Evolutionary conservation across 2,888 invertebrate species (phyloP).

Genomic region (Apotomis capreana): DNA sequence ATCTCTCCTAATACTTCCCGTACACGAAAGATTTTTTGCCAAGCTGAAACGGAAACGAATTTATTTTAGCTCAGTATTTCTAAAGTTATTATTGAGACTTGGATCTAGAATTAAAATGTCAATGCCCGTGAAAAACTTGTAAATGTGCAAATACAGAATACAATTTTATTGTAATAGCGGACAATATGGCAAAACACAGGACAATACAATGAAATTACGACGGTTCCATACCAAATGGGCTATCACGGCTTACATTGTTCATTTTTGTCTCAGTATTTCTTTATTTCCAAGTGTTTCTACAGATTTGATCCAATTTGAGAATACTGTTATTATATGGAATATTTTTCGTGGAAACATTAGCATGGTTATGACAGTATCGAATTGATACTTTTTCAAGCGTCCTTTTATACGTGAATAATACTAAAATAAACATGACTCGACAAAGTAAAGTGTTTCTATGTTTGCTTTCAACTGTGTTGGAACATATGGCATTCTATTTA

Average conservation of each 20-base stretch:
- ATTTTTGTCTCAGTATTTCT: slow-evolving; percentile 27
- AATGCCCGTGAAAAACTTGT: background rate
- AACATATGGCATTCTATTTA: too few species aligned
- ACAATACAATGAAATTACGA: slow-evolving; percentile 28
- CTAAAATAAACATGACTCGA: background rate
- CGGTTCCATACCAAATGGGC: slow-evolving; percentile 33
- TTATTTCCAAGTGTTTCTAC: slow-evolving; percentile 25
- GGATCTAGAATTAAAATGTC: too few species aligned
- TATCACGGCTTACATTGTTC: slow-evolving; percentile 29
- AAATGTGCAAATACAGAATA: background rate
- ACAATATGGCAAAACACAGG: slow-evolving; percentile 28
- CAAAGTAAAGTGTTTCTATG: background rate
- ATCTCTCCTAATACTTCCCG: too few species aligned
- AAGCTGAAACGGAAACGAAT: too few species aligned
- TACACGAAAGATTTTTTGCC: too few species aligned
- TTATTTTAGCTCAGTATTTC: too few species aligned
- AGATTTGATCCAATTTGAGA: slow-evolving; percentile 20
- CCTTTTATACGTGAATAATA: background rate
- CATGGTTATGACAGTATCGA: background rate
- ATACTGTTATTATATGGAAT: slow-evolving; percentile 8
- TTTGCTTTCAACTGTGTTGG: too few species aligned
- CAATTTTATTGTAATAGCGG: slow-evolving; percentile 21
- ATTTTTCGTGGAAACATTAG: slow-evolving; percentile 7
- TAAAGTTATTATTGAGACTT: too few species aligned
- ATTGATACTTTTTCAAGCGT: background rate